Base-by-base conservation (phyloP, 2,797 vertebrate species). In the Xenopus petersii region DNA sequence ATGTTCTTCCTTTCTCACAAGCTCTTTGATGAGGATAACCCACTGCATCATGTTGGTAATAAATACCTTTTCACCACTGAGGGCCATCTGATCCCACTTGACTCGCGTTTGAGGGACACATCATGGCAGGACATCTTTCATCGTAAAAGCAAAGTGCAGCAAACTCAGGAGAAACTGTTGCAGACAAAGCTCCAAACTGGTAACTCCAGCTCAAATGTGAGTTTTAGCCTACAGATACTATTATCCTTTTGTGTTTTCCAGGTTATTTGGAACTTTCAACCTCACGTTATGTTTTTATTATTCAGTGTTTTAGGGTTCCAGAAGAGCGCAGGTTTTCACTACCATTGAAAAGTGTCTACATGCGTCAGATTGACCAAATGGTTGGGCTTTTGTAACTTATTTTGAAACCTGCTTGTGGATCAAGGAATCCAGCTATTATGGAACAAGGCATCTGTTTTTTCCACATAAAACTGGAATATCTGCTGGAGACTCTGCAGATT, bases 331-430 rank as follows among this genome's bases (percentile, higher is more conserved):
- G 96, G 0, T 98, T 92, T 59, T 81, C 93, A 9, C 89, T 99
- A 76, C 98, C 97, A 0, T 75, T 99, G 78, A 99, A 99, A 90
- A 98, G 97, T 46, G 82, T 96, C 84, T 99, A 99, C 91, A 99
- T 99, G 98, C 94, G 94, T 15, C 97, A 99, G 92, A 98, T 99
- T 0, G 97, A 99, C 86, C 94, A 92, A 64, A 99, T 99, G 97
- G 97, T 99, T 79, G 98, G 98, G 30, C 86, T 99, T 79, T 89
- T 94, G 77, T 98, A 92, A 97, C 21, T 0, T 17, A 0, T n/a
- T n/a, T 30, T 17, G 12, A 12, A 16, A 12, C 64, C 55, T 60
- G 6, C 62, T 11, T 46, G 54, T 47, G 49, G 26, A 16, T n/a
- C 21, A 17, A 58, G 61, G 30, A 63, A 63, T 63, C 7, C 21